Conservation (phyloP, 2,113 vertebrate genomes). For the Tauraco erythrolophus region DNA sequence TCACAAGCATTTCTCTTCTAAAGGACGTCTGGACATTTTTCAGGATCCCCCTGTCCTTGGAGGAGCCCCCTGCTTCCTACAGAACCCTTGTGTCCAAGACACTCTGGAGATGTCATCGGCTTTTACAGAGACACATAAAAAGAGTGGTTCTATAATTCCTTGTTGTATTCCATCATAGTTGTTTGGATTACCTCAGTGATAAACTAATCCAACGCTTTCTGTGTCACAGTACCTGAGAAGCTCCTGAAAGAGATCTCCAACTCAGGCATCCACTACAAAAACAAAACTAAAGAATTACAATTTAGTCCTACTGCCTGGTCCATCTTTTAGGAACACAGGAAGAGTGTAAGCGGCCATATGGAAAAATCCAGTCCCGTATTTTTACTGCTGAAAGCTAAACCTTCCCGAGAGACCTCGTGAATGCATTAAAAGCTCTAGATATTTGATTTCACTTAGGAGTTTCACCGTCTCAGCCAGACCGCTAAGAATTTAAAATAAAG, state of each 20-base stretch:
- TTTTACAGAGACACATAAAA: neutral
- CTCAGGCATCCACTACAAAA: neutral
- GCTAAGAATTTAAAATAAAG: neutral
- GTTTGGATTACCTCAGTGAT: neutral
- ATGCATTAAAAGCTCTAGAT: neutral
- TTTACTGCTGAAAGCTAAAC: constrained; percentile 26
- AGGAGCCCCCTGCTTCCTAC: neutral
- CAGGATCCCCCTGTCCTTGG: neutral
- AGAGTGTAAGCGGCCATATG: neutral
- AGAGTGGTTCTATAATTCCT: neutral
- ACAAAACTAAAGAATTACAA: neutral
- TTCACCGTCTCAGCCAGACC: neutral
- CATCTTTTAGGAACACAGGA: neutral
- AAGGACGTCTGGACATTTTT: neutral
- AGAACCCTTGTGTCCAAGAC: neutral
- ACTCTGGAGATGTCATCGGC: neutral
- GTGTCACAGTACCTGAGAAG: neutral
- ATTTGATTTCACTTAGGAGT: neutral
- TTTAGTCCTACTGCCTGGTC: neutral
- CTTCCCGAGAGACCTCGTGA: neutral
- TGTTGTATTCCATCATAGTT: neutral
- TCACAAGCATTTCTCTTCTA: rapidly evolving
- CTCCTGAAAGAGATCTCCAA: neutral
- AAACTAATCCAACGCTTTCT: neutral
- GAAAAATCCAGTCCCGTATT: constrained; percentile 13